These are phyloP conservation scores for Bombyx huttoni DNA, from an alignment of 2,888 invertebrate genomes.

Conservation along the genomic window DNA sequence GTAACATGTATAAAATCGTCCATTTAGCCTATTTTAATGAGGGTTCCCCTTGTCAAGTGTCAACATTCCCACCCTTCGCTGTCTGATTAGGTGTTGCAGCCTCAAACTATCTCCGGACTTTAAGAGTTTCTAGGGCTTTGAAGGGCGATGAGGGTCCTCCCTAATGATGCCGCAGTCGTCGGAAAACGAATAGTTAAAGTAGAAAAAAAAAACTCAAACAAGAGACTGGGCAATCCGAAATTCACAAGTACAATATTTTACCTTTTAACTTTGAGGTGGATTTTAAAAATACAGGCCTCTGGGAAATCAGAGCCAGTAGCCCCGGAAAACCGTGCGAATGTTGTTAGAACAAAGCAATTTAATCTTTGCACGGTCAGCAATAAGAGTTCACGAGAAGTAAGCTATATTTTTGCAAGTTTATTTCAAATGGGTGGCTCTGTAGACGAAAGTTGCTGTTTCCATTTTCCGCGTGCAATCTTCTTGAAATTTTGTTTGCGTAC, in stretches of 20 bases:
- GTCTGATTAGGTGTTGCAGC: constrained; percentile 22
- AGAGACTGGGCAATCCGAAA: constrained; percentile 34
- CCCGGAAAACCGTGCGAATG: constrained; percentile 26
- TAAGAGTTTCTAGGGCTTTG: constrained; percentile 20
- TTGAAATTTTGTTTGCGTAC: constrained; percentile 27
- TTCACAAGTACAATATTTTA: constrained; percentile 47
- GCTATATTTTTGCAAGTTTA: constrained; percentile 18
- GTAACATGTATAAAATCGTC: background rate
- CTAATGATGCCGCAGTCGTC: constrained; percentile 28
- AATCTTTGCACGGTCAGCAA: constrained; percentile 24
- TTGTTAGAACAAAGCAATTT: constrained; percentile 25
- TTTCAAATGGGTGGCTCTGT: constrained; percentile 29
- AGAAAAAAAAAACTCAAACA: constrained; percentile 20
- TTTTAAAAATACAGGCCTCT: constrained; percentile 57
- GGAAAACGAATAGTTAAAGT: constrained; percentile 31
- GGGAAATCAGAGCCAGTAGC: constrained; percentile 59
- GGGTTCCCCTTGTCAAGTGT: background rate
- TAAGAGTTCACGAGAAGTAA: constrained; percentile 13
- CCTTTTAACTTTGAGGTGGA: constrained; percentile 44
- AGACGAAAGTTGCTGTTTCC: constrained; percentile 18
- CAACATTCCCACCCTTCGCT: constrained; percentile 11
- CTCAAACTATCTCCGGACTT: constrained; percentile 5
- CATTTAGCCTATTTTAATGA: background rate
- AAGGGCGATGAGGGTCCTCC: constrained; percentile 13
- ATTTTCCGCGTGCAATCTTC: constrained; percentile 33